Percentiles rank a stretch among this genome's conserved stretches.
phyloP scores from a whole-genome alignment of 1,140 invertebrate genomes.

The Kradibia gibbosae region DNA sequence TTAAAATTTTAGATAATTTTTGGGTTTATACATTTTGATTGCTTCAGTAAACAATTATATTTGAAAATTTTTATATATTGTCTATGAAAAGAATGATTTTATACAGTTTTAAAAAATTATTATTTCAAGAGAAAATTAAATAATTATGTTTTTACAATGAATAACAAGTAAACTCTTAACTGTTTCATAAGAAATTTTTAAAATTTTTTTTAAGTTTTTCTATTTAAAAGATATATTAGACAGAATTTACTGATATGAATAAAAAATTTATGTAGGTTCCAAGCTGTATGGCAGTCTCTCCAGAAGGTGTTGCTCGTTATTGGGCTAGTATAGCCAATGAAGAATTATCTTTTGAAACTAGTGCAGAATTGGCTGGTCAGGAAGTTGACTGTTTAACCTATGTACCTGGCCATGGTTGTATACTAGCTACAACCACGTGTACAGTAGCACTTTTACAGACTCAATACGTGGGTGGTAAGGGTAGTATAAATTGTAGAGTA shows the following conservation, averaged over 20 bases:
- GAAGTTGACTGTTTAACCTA: conserved; percentile 86
- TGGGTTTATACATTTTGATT: background rate
- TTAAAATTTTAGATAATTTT: background rate
- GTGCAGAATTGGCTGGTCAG: conserved; percentile 83
- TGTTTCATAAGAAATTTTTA: conserved; percentile 1
- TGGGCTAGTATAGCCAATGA: conserved; percentile 94
- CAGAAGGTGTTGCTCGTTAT: conserved; percentile 91
- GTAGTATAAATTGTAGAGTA: conserved; percentile 79
- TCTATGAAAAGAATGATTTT: background rate
- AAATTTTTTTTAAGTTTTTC: background rate
- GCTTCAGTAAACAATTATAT: background rate
- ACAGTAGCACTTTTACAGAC: conserved; percentile 86
- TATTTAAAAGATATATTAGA: background rate
- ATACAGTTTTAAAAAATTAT: background rate
- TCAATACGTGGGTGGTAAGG: conserved; percentile 75
- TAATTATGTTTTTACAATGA: conserved; percentile 27
- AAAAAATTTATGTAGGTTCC: conserved; percentile 74
- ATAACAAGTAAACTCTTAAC: conserved; percentile 27
- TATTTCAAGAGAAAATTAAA: background rate
- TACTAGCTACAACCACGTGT: conserved; percentile 93
- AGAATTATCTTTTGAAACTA: conserved; percentile 86
- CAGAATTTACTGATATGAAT: background rate
- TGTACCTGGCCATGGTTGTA: conserved; percentile 81
- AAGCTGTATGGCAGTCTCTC: conserved; percentile 92
- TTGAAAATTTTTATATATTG: background rate